Evolutionary conservation across 1,140 invertebrate species (phyloP).

Genomic region (Lepidurus arcticus): DNA sequence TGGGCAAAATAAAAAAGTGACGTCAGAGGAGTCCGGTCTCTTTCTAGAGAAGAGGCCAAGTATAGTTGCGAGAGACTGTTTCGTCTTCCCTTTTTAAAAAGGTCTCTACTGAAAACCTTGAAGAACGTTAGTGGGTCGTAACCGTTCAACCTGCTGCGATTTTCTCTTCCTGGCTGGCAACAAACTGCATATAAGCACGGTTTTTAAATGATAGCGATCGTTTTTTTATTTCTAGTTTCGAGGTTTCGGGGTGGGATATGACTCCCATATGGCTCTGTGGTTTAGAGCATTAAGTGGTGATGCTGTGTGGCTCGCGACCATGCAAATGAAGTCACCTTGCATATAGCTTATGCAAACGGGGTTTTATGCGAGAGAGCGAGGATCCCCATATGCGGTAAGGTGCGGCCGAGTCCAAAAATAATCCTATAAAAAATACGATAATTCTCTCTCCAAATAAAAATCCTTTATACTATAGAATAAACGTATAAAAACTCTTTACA

Average conservation of each 20-base stretch:
- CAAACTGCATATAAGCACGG: neutral
- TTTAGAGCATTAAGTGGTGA: neutral
- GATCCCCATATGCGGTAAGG: neutral
- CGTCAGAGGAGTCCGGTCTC: too few relatives aligned
- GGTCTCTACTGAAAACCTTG: neutral
- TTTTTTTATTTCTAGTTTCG: neutral
- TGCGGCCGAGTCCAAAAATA: neutral
- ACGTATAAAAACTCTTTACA: too few relatives aligned
- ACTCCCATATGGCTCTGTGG: neutral
- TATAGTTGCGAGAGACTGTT: neutral
- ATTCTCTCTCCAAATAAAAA: too few relatives aligned
- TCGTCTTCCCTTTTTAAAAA: neutral
- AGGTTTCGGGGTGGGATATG: neutral
- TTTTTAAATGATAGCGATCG: conserved; percentile 8
- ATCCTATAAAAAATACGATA: too few relatives aligned
- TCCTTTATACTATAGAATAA: too few relatives aligned
- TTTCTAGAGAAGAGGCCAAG: too few relatives aligned
- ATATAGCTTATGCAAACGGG: neutral
- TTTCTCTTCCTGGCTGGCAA: neutral
- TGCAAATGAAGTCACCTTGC: conserved; percentile 18
- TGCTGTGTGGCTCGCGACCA: neutral
- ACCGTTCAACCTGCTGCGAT: neutral
- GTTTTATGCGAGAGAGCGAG: neutral
- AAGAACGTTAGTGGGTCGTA: neutral
- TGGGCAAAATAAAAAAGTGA: too few relatives aligned